phyloP scores from a whole-genome alignment of 37 sponge, comb jelly and placozoan species.

The Axinella damicornis region DNA sequence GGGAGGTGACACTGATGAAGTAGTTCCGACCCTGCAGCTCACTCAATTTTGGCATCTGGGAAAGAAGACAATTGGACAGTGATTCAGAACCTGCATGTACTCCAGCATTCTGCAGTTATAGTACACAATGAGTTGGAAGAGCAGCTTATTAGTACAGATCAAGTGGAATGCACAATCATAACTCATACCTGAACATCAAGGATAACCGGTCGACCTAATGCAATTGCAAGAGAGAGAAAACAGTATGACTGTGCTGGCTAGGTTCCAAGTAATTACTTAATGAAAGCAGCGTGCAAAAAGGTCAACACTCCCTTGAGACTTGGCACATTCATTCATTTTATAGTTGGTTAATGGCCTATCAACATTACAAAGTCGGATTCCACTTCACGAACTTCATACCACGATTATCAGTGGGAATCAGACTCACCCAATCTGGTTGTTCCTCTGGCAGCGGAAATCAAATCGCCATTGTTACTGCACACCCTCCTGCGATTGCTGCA shows the following conservation, averaged over 20 bases:
- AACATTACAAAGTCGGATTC: too few species aligned
- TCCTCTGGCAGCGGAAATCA: neutral
- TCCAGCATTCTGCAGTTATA: too few species aligned
- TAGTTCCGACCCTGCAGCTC: slow-evolving; percentile 27
- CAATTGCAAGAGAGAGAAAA: neutral
- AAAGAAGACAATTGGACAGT: neutral
- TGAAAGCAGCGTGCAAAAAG: neutral
- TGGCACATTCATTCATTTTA: too few species aligned
- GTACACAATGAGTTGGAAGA: too few species aligned
- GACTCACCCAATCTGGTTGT: neutral
- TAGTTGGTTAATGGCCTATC: too few species aligned
- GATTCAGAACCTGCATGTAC: too few species aligned
- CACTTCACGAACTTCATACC: too few species aligned
- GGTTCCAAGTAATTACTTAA: neutral
- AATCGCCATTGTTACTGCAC: neutral
- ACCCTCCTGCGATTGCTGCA: slow-evolving; percentile 13
- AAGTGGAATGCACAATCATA: too few species aligned
- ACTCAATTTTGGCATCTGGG: slow-evolving; percentile 40
- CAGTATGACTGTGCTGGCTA: neutral
- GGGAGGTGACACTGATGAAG: slow-evolving; percentile 31
- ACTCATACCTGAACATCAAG: slow-evolving; percentile 12
- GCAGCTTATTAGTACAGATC: too few species aligned
- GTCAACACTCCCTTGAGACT: too few species aligned
- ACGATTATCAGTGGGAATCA: neutral
- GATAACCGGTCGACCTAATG: slow-evolving; percentile 30